Evolutionary conservation across 37 sponge, comb jelly and placozoan species (phyloP).

Genomic region (Beroe ovata): DNA sequence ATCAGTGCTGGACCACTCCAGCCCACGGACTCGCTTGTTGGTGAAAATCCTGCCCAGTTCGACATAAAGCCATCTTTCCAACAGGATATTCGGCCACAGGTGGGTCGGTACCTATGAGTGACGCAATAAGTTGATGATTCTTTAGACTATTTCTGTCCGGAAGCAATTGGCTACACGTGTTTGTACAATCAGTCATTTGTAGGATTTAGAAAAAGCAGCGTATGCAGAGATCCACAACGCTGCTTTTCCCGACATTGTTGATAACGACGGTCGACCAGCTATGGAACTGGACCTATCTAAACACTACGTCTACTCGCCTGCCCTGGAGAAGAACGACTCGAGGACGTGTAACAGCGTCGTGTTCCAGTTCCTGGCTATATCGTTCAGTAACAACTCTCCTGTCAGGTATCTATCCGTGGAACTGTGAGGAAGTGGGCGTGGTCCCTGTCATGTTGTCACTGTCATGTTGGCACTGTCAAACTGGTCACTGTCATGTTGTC

Average conservation of each 20-base stretch:
- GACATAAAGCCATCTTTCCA: conserved; percentile 37
- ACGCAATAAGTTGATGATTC: background rate
- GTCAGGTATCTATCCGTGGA: conserved; percentile 3
- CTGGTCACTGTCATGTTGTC: no score
- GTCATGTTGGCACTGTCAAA: no score
- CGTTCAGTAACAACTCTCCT: conserved; percentile 1
- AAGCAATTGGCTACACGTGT: no score
- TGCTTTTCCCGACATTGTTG: conserved; percentile 32
- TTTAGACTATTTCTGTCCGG: no score
- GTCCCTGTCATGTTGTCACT: no score
- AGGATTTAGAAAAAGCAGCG: conserved; percentile 62
- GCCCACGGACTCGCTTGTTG: background rate
- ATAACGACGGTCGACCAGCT: conserved; percentile 36
- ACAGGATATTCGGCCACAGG: conserved; percentile 42
- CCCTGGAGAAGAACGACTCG: conserved; percentile 56
- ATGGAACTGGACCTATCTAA: conserved; percentile 63
- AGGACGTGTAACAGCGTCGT: conserved; percentile 55
- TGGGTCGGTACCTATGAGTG: background rate
- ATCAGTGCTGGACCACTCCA: background rate
- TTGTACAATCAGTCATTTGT: no score
- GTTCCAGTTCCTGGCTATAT: conserved; percentile 55
- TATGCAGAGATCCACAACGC: conserved; percentile 63
- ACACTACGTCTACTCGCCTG: conserved; percentile 59
- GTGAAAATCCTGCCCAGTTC: conserved; percentile 8
- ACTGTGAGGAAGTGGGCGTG: no score